These are phyloP conservation scores for Zenarchopterus dispar DNA, from an alignment of 2,797 vertebrate species.

Conservation along the genomic window DNA sequence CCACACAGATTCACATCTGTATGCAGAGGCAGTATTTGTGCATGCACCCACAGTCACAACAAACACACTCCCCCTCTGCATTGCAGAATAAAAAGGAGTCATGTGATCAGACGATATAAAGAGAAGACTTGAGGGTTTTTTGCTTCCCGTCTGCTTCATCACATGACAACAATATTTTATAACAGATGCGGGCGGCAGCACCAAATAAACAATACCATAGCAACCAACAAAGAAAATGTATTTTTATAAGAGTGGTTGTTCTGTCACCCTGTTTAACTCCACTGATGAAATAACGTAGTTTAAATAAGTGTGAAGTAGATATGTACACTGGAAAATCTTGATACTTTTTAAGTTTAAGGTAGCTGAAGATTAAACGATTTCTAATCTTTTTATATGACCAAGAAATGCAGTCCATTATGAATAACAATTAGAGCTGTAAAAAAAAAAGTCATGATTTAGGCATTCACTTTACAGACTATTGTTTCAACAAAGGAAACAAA, in stretches of 20 bases:
- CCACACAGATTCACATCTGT: conserved; percentile 23
- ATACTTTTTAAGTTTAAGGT: conserved; percentile 7
- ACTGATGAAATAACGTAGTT: conserved; percentile 42
- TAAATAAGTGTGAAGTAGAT: conserved; percentile 29
- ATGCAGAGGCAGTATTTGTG: conserved; percentile 23
- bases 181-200: conserved; percentile 8
- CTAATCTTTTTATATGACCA: conserved; percentile 22
- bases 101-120: conserved; percentile 38
- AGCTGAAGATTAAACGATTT: conserved; percentile 8
- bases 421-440: neutral
- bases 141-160: conserved; percentile 12
- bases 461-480: neutral
- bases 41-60: conserved; percentile 23
- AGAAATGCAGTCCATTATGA: conserved; percentile 11
- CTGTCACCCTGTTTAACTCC: conserved; percentile 18
- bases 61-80: conserved; percentile 21
- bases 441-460: conserved; percentile 12
- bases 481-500: neutral
- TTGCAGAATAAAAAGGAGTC: conserved; percentile 12
- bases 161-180: conserved; percentile 17
- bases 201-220: conserved; percentile 25
- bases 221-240: too few species aligned
- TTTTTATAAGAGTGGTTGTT: too few species aligned
- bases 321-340: conserved; percentile 15
- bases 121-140: conserved; percentile 11